These are phyloP conservation scores for Sceloporus undulatus DNA, from an alignment of 2,113 vertebrate genomes.

Conservation along the genomic window DNA sequence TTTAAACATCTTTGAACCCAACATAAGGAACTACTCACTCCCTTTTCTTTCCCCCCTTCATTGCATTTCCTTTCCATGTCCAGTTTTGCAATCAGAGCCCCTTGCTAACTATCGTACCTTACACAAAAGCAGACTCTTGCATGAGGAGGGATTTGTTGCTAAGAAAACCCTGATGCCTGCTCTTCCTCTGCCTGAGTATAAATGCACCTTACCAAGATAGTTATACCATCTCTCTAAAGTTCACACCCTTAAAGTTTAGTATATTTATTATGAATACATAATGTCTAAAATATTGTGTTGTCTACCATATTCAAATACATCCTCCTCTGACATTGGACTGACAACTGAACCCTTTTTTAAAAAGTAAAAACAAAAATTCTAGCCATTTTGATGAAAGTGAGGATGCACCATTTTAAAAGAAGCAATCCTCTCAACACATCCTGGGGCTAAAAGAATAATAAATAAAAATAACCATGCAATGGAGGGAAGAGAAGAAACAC, in stretches of 20 bases:
- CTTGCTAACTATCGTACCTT: not conserved
- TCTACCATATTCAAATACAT: not conserved
- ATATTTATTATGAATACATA: no score
- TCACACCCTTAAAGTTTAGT: not conserved
- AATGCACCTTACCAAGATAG: not conserved
- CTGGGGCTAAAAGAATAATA: not conserved
- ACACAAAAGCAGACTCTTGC: not conserved
- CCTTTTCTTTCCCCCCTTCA: not conserved
- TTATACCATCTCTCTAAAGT: not conserved
- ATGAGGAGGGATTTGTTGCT: not conserved
- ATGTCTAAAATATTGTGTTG: not conserved
- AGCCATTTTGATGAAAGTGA: not conserved
- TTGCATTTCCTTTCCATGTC: not conserved
- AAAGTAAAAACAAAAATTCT: not conserved
- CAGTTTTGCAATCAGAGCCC: not conserved
- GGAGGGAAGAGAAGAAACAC: not conserved
- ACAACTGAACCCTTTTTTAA: not conserved
- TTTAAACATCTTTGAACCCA: not conserved
- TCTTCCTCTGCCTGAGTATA: no score
- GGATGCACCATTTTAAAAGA: not conserved
- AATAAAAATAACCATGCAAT: not conserved
- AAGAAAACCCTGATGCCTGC: not conserved
- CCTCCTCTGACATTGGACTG: not conserved
- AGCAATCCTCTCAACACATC: not conserved
- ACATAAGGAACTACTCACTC: not conserved